phyloP scores from a whole-genome alignment of 2,797 vertebrate species.

The Amblyraja radiata region DNA sequence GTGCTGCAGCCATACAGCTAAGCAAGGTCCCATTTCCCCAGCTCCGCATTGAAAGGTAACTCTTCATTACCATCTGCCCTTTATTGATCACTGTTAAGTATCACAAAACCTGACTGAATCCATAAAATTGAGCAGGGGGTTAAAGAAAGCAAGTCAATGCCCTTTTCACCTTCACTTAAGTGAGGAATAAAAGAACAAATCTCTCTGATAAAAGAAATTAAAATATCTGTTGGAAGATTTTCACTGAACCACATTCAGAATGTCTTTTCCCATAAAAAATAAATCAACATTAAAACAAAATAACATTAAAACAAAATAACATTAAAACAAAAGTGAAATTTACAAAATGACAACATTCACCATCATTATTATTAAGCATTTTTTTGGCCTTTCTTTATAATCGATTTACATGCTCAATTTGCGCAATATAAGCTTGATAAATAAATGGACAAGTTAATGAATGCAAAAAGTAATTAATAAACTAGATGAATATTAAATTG shows the following conservation, averaged over 20 bases:
- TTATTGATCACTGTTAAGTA: slow-evolving; percentile 56
- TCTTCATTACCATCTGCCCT: slow-evolving; percentile 54
- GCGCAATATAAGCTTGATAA: background rate
- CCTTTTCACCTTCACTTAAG: slow-evolving; percentile 13
- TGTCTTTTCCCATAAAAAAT: background rate
- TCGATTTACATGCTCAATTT: background rate
- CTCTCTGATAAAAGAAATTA: slow-evolving; percentile 6
- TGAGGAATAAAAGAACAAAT: slow-evolving; percentile 6
- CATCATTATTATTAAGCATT: background rate
- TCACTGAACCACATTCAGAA: background rate
- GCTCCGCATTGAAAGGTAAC: slow-evolving; percentile 49
- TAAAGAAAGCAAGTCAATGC: slow-evolving; percentile 30
- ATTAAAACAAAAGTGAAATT: background rate
- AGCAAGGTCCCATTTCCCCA: slow-evolving; percentile 49
- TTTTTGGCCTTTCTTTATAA: too few relatives aligned
- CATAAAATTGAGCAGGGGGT: slow-evolving; percentile 23
- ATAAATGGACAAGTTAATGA: background rate
- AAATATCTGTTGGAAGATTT: background rate
- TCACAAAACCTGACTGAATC: slow-evolving; percentile 46
- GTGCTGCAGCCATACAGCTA: slow-evolving; percentile 55
- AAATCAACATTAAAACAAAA: background rate
- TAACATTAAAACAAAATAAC: background rate
- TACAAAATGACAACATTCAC: background rate
- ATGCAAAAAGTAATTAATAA: background rate
- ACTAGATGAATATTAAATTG: background rate